Evolutionary conservation across 2,797 vertebrate genomes (phyloP).

Genomic region (Hyperoplus lanceolatus): DNA sequence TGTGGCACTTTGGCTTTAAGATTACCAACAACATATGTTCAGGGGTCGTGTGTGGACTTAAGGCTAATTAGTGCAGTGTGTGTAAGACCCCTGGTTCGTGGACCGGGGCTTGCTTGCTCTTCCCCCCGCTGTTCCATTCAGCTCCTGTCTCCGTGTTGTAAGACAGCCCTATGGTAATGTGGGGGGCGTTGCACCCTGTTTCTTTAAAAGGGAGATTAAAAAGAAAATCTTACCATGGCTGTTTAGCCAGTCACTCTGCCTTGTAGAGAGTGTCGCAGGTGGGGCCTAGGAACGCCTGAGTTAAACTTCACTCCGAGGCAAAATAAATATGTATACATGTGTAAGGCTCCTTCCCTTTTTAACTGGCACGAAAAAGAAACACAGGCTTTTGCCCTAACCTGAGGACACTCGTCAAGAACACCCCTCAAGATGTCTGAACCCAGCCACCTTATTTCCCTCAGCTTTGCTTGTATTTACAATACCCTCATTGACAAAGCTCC

Average conservation of each 20-base stretch:
- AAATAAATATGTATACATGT: constrained; percentile 60
- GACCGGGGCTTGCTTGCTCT: constrained; percentile 35
- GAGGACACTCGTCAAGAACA: constrained; percentile 18
- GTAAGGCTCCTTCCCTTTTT: constrained; percentile 14
- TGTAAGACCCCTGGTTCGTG: constrained; percentile 53
- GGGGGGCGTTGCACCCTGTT: constrained; percentile 31
- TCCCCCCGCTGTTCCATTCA: constrained; percentile 82
- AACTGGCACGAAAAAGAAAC: constrained; percentile 28
- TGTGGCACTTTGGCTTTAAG: constrained; percentile 54
- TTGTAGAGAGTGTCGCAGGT: constrained; percentile 57
- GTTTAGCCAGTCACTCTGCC: constrained; percentile 69
- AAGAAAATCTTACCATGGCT: constrained; percentile 73
- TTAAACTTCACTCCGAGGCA: constrained; percentile 52
- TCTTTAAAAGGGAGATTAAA: constrained; percentile 74
- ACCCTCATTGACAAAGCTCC: background rate
- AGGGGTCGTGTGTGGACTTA: constrained; percentile 59
- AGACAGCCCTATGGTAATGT: constrained; percentile 76
- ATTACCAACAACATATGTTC: constrained; percentile 72
- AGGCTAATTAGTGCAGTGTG: constrained; percentile 75
- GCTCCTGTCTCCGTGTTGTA: constrained; percentile 50
- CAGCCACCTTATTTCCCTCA: background rate
- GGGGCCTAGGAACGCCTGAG: constrained; percentile 13
- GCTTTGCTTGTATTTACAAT: constrained; percentile 25
- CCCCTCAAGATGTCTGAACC: constrained; percentile 14
- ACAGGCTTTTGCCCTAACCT: constrained; percentile 22